Evolutionary conservation across 2,888 invertebrate species (phyloP), one percentile per base, ranked within the genome.

Genomic region (Ephialtes manifestator): DNA sequence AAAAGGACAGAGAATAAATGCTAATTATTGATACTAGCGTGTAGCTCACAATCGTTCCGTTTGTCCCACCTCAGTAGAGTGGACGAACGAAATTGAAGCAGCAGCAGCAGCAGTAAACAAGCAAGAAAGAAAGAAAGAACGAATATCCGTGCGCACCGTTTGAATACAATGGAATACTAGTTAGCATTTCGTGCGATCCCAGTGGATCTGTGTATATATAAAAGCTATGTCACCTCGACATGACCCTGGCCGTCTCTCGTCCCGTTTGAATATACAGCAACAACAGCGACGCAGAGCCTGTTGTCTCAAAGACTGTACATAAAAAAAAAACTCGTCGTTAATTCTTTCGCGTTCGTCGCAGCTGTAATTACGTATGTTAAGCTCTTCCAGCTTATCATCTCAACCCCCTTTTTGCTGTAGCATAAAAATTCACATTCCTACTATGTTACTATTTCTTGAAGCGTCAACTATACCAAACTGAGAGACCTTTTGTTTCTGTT

Each of bases 91-190:
- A 65, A 65, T 65, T 39, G 39, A 39, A 65, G 48, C 11, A 24
- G 15, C 58, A 15, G 53, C 13, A 31, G 35, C 28, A 35, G 53
- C 10, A 55, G 71, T 20, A 18, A 75, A 48, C 48, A 18, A 53
- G 31, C 55, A 46, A 71, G 46, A 53, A 48, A 24, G 43, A 65
- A 35, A 65, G 53, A 63, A 31, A 35, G 63, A 35, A 63, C 65
- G 65, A 65, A 65, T 68, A 48, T 24, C 68, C 46, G 48, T 20
- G 67, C 46, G 55, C 20, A 58, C 63, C 71, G 75, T 74, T 84
- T 76, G 85, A 82, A 85, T 85, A 85, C 85, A 85, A 85, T 85
- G 85, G 85, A 70, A 82, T 18, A 31, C 51, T 85, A 75, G 74
- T 79, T 85, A 79, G 78, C 78, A 82, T 85, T 74, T 78, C 63